Evolutionary conservation across 2,797 vertebrate genomes (phyloP), one percentile per base, ranked within the genome.

Genomic region (Oreochromis grahami): DNA sequence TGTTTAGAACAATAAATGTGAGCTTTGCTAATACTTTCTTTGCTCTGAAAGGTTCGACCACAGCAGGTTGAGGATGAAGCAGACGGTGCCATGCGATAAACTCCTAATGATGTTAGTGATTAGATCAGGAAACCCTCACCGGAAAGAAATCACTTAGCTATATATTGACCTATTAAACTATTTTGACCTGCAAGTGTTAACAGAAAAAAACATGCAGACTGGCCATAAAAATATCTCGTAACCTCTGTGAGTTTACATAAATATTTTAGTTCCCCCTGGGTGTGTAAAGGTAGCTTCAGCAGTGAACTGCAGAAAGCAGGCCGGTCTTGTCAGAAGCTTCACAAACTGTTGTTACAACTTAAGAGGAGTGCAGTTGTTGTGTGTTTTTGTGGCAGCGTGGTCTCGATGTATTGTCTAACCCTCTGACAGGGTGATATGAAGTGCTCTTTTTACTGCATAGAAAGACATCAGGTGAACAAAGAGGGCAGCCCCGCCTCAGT

Each of bases 251-350:
- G 76, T 74, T 85, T 78, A 41, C 78, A 85, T 89, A 78, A 93
- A 91, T 93, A 92, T 89, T 91, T 93, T 43, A 89, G 85, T 81
- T 91, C 3, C 76, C 65, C 7, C 55, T 74, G 60, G 60, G 79
- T 81, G 79, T 85, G 80, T 80, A 51, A 82, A 88, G 79, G 79
- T 83, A 14, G 81, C 74, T 76, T 48, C 2, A 2, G 19, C 83
- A 78, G 83, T 48, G 70, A 84, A 77, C 76, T 68, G 58, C 74
- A 83, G 74, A 87, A 89, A 88, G 79, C 56, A 68, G 3, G 24
- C 38, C 76, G 80, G 82, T 91, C 77, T 86, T 88, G 85, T 89
- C 77, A 45, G 82, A 76, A 74, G 85, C 81, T 68, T 83, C 56
- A 79, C 82, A 76, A 70, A 86, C 77, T 15, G 51, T 79, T 79